Percentiles rank a stretch among this genome's conserved stretches.
phyloP scores from a whole-genome alignment of 53 echinoderm and acorn worm species.

The Paracentrotus lividus region DNA sequence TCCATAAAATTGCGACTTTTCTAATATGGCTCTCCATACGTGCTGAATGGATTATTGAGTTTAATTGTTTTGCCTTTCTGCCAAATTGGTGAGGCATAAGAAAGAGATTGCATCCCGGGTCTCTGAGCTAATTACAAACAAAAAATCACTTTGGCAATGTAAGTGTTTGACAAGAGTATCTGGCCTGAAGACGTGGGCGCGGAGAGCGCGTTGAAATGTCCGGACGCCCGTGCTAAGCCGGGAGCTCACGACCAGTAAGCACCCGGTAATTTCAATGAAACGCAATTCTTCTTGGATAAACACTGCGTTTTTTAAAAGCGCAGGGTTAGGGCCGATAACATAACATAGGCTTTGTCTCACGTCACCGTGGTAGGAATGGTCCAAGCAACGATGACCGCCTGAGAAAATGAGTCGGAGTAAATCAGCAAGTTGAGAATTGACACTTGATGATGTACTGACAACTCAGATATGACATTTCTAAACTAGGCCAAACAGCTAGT shows the following conservation, averaged over 20 bases:
- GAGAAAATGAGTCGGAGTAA: constrained; percentile 11
- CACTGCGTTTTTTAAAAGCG: constrained; percentile 46
- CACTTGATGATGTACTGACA: not conserved
- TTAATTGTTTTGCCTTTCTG: constrained; percentile 66
- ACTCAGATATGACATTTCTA: constrained; percentile 22
- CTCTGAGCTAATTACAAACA: constrained; percentile 70
- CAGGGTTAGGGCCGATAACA: constrained; percentile 66
- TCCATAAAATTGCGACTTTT: constrained; percentile 60
- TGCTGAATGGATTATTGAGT: constrained; percentile 63
- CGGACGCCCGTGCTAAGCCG: constrained; percentile 19
- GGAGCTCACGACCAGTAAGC: constrained; percentile 25
- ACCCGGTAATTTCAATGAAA: constrained; percentile 66
- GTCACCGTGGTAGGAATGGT: constrained; percentile 14
- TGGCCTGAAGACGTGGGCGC: constrained; percentile 7
- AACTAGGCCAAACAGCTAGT: not conserved
- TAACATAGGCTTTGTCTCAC: constrained; percentile 52
- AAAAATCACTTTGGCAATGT: constrained; percentile 69
- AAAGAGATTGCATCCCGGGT: constrained; percentile 8
- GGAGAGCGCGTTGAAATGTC: constrained; percentile 38
- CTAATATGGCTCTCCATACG: constrained; percentile 34
- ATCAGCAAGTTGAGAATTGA: constrained; percentile 68
- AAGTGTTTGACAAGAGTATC: constrained; percentile 69
- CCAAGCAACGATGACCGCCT: not conserved
- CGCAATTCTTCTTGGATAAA: constrained; percentile 73
- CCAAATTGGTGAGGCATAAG: constrained; percentile 36